Conservation (phyloP, 2,113 vertebrate species). For the Sisor rabdophorus region DNA sequence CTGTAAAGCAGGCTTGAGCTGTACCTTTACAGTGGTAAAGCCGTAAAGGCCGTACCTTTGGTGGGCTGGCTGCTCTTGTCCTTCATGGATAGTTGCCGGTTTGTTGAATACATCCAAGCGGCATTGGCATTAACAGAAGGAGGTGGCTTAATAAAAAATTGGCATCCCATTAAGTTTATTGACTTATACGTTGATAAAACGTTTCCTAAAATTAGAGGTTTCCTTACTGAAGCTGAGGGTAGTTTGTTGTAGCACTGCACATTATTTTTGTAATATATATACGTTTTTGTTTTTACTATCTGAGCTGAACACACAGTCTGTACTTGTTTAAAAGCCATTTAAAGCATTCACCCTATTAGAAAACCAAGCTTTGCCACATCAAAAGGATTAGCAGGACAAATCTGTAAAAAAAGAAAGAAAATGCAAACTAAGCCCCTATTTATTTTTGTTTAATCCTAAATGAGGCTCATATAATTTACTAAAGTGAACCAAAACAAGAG, state of each 20-base stretch:
- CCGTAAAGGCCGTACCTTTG: not conserved
- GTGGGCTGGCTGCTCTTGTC: constrained; percentile 18
- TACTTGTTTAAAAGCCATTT: constrained; percentile 21
- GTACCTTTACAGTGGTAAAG: constrained; percentile 2
- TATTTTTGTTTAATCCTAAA: not conserved
- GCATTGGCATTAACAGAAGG: not conserved
- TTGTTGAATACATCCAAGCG: constrained; percentile 26
- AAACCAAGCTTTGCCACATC: constrained; percentile 2
- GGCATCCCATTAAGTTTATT: not conserved
- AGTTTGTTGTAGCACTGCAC: not conserved
- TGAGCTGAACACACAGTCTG: not conserved
- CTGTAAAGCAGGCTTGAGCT: not conserved
- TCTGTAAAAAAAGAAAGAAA: constrained; percentile 19
- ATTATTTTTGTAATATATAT: not conserved
- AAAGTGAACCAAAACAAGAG: not conserved
- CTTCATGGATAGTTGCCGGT: not conserved
- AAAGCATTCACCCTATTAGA: constrained; percentile 14
- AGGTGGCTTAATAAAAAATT: not conserved
- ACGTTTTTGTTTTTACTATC: constrained; percentile 16
- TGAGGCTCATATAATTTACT: not conserved
- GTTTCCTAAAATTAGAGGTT: not conserved
- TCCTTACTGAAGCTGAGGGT: not conserved
- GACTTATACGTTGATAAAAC: not conserved
- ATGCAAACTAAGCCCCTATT: not conserved
- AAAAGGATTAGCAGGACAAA: constrained; percentile 16